These are phyloP conservation scores for Chymomyza procnemis DNA, from an alignment of 2,888 invertebrate genomes.

Conservation along the genomic window DNA sequence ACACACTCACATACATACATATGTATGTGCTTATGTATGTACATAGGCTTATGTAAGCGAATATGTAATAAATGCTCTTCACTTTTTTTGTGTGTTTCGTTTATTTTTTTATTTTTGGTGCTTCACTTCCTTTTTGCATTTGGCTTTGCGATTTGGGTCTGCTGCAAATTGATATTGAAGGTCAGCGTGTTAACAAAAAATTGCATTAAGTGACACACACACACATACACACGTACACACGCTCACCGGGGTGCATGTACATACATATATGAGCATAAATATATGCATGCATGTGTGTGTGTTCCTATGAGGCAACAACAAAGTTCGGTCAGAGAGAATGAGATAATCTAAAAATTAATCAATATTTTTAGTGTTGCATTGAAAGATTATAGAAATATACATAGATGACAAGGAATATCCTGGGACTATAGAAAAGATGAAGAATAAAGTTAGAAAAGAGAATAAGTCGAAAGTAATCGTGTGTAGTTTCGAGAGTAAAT, in stretches of 20 bases:
- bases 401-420: too few species aligned
- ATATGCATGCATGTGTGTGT: background rate
- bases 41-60: background rate
- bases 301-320: background rate
- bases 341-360: background rate
- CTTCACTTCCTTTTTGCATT: slow-evolving; percentile 47
- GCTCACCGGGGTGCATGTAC: background rate
- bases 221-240: slow-evolving; percentile 1
- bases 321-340: background rate
- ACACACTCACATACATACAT: too few species aligned
- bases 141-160: slow-evolving; percentile 17
- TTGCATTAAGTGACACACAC: slow-evolving; percentile 40
- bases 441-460: too few species aligned
- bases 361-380: background rate
- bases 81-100: slow-evolving; percentile 1
- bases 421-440: too few species aligned
- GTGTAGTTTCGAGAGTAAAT: too few species aligned
- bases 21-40: too few species aligned
- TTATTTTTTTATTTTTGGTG: slow-evolving; percentile 52
- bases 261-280: slow-evolving; percentile 2
- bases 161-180: slow-evolving; percentile 63
- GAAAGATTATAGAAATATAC: background rate
- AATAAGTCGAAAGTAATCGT: too few species aligned
- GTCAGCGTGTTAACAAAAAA: slow-evolving; percentile 68
- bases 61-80: background rate